Conservation (phyloP, 2,888 invertebrate species). For the Deilephila porcellus region DNA sequence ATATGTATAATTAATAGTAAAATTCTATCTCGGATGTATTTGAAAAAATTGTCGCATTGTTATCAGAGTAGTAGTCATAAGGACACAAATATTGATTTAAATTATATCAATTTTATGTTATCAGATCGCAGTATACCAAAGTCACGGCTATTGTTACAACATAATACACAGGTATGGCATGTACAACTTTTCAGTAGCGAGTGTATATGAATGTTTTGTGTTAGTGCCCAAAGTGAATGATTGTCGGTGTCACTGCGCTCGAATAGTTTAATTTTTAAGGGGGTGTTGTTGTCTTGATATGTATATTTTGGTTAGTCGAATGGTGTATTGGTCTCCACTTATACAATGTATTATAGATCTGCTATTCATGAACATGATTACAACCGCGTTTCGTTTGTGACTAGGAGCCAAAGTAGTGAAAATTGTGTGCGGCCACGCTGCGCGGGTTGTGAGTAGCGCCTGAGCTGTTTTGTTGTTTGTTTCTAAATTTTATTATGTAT, state of each 20-base stretch:
- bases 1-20: no score
- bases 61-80: no score
- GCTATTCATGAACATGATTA: constrained; percentile 42
- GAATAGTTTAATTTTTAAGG: constrained; percentile 40
- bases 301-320: constrained; percentile 47
- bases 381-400: constrained; percentile 46
- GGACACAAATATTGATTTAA: no score
- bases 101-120: no score
- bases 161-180: not conserved
- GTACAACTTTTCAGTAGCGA: constrained; percentile 8
- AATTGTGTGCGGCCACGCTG: constrained; percentile 57
- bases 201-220: not conserved
- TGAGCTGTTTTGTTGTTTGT: constrained; percentile 70
- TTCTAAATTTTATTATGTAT: constrained; percentile 75
- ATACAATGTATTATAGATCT: constrained; percentile 50
- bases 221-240: not conserved
- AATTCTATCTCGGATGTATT: no score
- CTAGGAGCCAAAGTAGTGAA: constrained; percentile 72
- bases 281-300: constrained; percentile 50
- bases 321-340: constrained; percentile 46
- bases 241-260: constrained; percentile 2
- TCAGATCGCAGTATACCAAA: no score
- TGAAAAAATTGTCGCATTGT: no score
- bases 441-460: constrained; percentile 71
- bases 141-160: not conserved